Evolutionary conservation across 2,113 vertebrate species (phyloP), one percentile per base, ranked within the genome.

Genomic region (Rhizomys pruinosus): DNA sequence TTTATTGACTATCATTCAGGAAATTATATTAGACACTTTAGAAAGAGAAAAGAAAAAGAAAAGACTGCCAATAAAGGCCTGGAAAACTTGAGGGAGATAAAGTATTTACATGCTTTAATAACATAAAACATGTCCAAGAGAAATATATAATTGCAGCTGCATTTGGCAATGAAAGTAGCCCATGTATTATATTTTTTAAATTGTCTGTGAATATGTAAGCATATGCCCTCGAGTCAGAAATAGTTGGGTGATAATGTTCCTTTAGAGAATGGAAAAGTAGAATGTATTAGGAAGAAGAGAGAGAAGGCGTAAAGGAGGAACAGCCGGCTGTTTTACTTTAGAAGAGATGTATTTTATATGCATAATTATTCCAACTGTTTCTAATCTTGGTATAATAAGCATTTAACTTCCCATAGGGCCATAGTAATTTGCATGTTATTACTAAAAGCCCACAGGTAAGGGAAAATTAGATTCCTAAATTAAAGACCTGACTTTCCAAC

Each of bases 11-110:
- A 1, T 55, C 84, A 27, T 63, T 96, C 80, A 87, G 94, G 66
- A 94, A 91, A 96, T 90, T 84, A n/a, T 90, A 88, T 63, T 86
- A 23, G 37, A 42, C 92, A 72, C 93, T 94, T 90, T 91, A 93
- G 87, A 93, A 89, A 92, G 82, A 92, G 57, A 87, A 91, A 89
- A 74, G 59, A 66, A 86, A 63, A 73, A 64, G 63, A 64, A 87
- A 92, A 39, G 61, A 44, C 22, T 93, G 90, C 94, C 94, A 93
- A 25, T 13, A 81, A 80, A 82, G 74, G 86, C 29, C 82, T 94
- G 96, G 93, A 96, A 95, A 97, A 97, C 90, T 97, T 95, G 88
- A 96, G 92, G 91, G 79, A 97, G 92, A 95, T 92, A 95, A 94
- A 93, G 95, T 96, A 86, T 97, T 96, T 96, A 93, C 95, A 90